Evolutionary conservation across 2,113 vertebrate genomes (phyloP).

Genomic region (Typhlomys cinereus): DNA sequence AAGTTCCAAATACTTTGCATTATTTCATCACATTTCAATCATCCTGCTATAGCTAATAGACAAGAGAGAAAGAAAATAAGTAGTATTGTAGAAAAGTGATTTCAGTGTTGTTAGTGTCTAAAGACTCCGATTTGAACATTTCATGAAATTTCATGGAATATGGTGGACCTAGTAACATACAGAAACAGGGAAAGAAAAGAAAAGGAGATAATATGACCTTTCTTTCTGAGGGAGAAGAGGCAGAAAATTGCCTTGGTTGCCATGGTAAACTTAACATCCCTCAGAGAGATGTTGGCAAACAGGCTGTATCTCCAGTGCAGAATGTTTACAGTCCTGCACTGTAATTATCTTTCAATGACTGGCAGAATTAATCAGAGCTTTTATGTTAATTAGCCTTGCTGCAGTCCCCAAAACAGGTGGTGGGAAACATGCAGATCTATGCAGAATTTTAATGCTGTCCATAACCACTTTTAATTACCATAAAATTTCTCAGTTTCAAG

Average conservation of each 20-base stretch:
- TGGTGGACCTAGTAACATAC: constrained; percentile 79
- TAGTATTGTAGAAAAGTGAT: constrained; percentile 77
- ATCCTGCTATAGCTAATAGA: constrained; percentile 35
- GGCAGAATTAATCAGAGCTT: constrained; percentile 98
- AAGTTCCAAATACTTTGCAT: not conserved
- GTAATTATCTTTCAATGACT: constrained; percentile 93
- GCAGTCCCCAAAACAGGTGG: constrained; percentile 99
- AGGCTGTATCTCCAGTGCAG: constrained; percentile 88
- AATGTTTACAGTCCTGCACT: constrained; percentile 89
- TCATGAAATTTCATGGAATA: constrained; percentile 77
- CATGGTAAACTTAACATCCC: constrained; percentile 89
- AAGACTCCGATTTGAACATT: constrained; percentile 79
- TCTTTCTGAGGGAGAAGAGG: constrained; percentile 85
- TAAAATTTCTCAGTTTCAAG: constrained; percentile 84
- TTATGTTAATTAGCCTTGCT: constrained; percentile 98
- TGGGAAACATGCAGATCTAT: constrained; percentile 99
- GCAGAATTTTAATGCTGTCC: constrained; percentile 97
- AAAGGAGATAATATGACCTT: constrained; percentile 85
- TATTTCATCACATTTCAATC: constrained; percentile 53
- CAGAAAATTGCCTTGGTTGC: constrained; percentile 89
- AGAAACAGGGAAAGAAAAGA: constrained; percentile 80
- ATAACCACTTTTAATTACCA: constrained; percentile 97
- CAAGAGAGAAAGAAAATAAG: constrained; percentile 72
- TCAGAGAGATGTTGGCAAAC: constrained; percentile 90
- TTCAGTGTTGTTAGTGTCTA: constrained; percentile 77